Evolutionary conservation across 2,888 invertebrate genomes (phyloP), one percentile per base, ranked within the genome.

Genomic region (Scrobipalpa costella): DNA sequence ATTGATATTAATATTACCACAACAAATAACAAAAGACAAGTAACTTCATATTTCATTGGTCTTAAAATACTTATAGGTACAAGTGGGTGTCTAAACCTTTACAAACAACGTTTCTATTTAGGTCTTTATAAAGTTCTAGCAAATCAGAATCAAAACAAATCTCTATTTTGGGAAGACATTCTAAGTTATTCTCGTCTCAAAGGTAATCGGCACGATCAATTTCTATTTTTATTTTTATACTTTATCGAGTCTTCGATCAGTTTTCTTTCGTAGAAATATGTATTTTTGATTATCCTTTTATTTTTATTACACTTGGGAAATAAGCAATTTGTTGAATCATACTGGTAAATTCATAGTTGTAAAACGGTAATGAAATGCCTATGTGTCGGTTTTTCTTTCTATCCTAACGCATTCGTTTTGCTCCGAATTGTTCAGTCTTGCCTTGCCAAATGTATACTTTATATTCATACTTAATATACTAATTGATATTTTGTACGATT

Each of bases 191-290:
- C 33, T 55, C n/a, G n/a, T n/a, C n/a, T 55, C 19, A 13, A 27
- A 52, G 27, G 27, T 34, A 34, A 55, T 55, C 55, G 34, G n/a
- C 27, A 34, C 55, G 33, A 55, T 34, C 55, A 33, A 13, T 55
- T 11, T 55, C 33, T 55, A 55, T 55, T 55, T 55, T 34, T 34
- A 55, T 27, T 55, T 52, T 49, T 19, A 19, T 17, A 19, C 7
- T 47, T 38, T 47, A 47, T 17, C 17, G 13, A 8, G 40, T 40
- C n/a, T 40, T 3, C n/a, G 44, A 44, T 44, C 44, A 15, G n/a
- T n/a, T n/a, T n/a, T n/a, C n/a, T 44, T 15, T 44, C 15, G 44
- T 44, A n/a, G 7, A 15, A n/a, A 7, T 44, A 15, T 1, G 13
- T 13, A 13, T 13, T 40, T 40, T 3, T 40, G 3, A 13, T 13